These are phyloP conservation scores for Poeciliopsis gracilis DNA, from an alignment of 2,797 vertebrate genomes.

Conservation along the genomic window DNA sequence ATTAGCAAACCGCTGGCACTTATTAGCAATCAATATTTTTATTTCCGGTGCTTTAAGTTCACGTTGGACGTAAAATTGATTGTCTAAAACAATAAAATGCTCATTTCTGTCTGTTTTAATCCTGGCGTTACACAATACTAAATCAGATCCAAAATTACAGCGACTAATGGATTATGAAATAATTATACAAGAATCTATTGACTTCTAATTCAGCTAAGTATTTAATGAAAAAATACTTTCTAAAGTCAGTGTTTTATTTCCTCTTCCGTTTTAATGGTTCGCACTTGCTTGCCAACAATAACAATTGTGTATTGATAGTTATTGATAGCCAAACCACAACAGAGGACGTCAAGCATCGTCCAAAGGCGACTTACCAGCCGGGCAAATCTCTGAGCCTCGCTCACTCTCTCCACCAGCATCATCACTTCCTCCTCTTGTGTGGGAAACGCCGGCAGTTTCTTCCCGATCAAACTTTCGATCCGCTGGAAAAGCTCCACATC, in stretches of 20 bases:
- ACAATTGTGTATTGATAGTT: neutral
- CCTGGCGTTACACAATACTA: no score
- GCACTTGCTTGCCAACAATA: neutral
- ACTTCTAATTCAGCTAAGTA: neutral
- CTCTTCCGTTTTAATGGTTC: no score
- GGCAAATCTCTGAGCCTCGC: slow-evolving; percentile 94
- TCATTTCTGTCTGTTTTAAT: neutral
- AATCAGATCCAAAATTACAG: neutral
- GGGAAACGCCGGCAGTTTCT: slow-evolving; percentile 94
- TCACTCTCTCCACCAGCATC: slow-evolving; percentile 95
- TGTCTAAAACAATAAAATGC: neutral
- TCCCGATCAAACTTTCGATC: slow-evolving; percentile 93
- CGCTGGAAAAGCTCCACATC: slow-evolving; percentile 98
- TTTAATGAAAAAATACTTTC: neutral
- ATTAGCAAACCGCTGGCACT: neutral
- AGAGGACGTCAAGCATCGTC: neutral
- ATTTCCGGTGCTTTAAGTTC: neutral
- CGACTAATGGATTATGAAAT: neutral
- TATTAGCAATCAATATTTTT: neutral
- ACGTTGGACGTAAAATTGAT: neutral
- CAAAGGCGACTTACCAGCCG: slow-evolving; percentile 82
- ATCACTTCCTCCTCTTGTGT: slow-evolving; percentile 96
- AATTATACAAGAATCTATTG: neutral
- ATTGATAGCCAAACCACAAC: neutral
- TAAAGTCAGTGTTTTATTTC: neutral